Evolutionary conservation across 2,797 vertebrate species (phyloP).

Genomic region (Staurois parvus): DNA sequence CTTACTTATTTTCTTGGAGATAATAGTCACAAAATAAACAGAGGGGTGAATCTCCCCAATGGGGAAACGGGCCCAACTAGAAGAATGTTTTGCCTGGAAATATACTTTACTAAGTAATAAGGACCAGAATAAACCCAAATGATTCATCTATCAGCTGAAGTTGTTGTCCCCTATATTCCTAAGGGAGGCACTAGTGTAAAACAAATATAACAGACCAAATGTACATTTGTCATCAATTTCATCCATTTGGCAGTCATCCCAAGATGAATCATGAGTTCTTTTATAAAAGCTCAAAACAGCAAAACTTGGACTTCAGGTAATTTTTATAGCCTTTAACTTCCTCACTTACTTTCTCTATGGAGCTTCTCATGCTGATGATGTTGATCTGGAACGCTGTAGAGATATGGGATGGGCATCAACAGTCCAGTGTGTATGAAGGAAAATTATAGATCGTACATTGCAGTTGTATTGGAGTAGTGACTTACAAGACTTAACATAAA

Average conservation of each 20-base stretch:
- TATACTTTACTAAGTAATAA: too few species aligned
- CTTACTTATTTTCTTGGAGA: too few species aligned
- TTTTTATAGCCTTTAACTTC: background rate
- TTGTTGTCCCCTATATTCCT: too few species aligned
- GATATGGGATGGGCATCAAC: background rate
- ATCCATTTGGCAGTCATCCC: background rate
- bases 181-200: background rate
- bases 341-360: conserved; percentile 30
- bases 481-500: too few species aligned
- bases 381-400: conserved; percentile 15
- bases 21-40: too few species aligned
- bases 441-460: background rate
- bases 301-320: background rate
- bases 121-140: too few species aligned
- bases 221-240: background rate
- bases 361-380: conserved; percentile 3
- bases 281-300: background rate
- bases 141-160: too few species aligned
- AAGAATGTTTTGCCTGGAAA: too few species aligned
- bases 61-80: too few species aligned
- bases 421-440: background rate
- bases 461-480: background rate
- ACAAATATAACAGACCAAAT: background rate
- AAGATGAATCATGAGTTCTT: background rate
- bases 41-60: too few species aligned